Evolutionary conservation across 2,888 invertebrate genomes (phyloP).

Genomic region (Rhyacophila evoluta): DNA sequence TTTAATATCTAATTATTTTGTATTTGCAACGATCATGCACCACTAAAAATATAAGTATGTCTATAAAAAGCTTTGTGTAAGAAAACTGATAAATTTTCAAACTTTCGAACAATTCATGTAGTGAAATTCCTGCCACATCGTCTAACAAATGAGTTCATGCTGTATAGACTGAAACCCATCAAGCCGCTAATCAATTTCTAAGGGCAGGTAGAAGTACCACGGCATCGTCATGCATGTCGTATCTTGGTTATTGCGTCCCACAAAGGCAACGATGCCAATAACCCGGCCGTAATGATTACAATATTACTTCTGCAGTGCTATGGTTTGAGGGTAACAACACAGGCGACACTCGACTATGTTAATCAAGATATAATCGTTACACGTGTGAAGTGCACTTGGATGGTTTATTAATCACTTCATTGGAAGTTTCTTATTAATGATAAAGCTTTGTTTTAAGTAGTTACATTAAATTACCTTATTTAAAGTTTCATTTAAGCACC

Average conservation of each 20-base stretch:
- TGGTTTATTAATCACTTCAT: not conserved
- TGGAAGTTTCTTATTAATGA: not conserved
- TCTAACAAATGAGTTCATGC: slow-evolving; percentile 3
- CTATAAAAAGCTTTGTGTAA: too few relatives aligned
- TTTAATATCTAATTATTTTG: too few relatives aligned
- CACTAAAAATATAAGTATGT: too few relatives aligned
- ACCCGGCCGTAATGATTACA: slow-evolving; percentile 14
- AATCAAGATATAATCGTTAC: slow-evolving; percentile 22
- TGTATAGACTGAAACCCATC: slow-evolving; percentile 20
- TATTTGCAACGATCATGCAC: too few relatives aligned
- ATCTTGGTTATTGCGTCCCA: slow-evolving; percentile 14
- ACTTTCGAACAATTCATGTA: too few relatives aligned
- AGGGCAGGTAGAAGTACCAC: slow-evolving; percentile 18
- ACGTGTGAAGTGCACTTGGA: slow-evolving; percentile 22
- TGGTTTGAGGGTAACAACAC: not conserved
- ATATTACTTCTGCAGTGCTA: not conserved
- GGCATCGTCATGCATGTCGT: slow-evolving; percentile 3
- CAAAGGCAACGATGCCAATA: slow-evolving; percentile 3
- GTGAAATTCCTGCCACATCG: not conserved
- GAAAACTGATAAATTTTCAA: too few relatives aligned
- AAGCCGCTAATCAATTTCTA: slow-evolving; percentile 28
- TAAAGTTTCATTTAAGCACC: too few relatives aligned
- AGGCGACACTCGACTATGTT: not conserved
- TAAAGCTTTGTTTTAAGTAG: too few relatives aligned
- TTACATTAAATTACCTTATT: too few relatives aligned